Evolutionary conservation across 1,140 invertebrate genomes (phyloP).

Genomic region (Drosophila insularis): DNA sequence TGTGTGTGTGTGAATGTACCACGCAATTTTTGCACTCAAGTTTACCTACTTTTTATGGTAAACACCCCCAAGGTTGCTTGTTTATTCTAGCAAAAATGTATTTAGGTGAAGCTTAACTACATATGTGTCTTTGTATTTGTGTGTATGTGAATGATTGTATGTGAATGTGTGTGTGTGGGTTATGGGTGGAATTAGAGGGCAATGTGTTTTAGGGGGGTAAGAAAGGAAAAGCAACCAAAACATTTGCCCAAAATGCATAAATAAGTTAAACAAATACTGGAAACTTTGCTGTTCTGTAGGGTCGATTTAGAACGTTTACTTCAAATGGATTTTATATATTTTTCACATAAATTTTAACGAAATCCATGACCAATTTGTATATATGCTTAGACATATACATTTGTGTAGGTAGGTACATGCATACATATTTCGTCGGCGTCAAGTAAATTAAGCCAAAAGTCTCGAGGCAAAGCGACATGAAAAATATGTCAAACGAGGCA

Average conservation of each 20-base stretch:
- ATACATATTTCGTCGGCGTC: not conserved
- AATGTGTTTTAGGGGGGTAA: not conserved
- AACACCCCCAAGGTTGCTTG: conserved; percentile 77
- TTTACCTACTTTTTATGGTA: conserved; percentile 81
- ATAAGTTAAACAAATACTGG: conserved; percentile 44
- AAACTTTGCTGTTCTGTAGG: not conserved
- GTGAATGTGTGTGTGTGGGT: conserved; percentile 2
- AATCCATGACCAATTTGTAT: conserved; percentile 12
- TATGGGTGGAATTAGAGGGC: not conserved
- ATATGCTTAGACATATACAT: not conserved
- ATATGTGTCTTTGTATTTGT: conserved; percentile 24
- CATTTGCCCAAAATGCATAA: conserved; percentile 37
- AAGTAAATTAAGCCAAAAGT: conserved; percentile 27
- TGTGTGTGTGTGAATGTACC: conserved; percentile 36
- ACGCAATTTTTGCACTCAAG: conserved; percentile 80
- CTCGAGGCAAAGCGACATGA: conserved; percentile 17
- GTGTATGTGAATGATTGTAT: not conserved
- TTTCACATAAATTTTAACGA: conserved; percentile 2
- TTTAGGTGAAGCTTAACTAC: conserved; percentile 78
- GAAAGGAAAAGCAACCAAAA: conserved; percentile 11
- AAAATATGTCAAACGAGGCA: conserved; percentile 35
- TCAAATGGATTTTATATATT: conserved; percentile 19
- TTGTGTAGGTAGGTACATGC: not conserved
- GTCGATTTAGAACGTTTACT: conserved; percentile 12
- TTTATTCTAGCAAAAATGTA: conserved; percentile 81